These are phyloP conservation scores for Druceiella hillmani DNA, from an alignment of 2,888 invertebrate species.

Conservation along the genomic window DNA sequence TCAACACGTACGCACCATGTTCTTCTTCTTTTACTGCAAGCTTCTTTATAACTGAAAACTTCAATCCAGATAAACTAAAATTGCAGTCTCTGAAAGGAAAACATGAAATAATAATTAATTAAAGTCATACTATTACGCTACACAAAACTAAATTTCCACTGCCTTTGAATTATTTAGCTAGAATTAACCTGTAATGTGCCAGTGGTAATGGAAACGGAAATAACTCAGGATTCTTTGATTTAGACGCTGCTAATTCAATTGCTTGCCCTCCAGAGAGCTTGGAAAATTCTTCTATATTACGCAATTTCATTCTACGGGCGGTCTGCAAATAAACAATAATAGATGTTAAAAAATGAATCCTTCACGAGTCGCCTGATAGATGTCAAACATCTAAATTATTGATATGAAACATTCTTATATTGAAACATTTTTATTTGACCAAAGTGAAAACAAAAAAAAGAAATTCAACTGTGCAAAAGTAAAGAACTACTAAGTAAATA, in stretches of 20 bases:
- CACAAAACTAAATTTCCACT: not conserved
- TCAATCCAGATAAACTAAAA: conserved; percentile 86
- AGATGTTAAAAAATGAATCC: no score
- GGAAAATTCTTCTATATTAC: conserved; percentile 68
- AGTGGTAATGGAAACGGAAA: conserved; percentile 66
- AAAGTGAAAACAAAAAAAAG: no score
- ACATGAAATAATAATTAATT: not conserved
- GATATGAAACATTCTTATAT: no score
- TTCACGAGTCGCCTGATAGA: no score
- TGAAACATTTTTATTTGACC: no score
- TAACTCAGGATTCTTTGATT: conserved; percentile 55
- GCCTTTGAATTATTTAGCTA: not conserved
- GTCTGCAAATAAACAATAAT: conserved; percentile 39
- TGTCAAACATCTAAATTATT: no score
- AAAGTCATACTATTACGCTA: not conserved
- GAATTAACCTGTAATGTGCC: conserved; percentile 38
- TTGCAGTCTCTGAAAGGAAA: conserved; percentile 63
- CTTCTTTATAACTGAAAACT: conserved; percentile 53
- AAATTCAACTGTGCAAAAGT: no score
- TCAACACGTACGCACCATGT: conserved; percentile 34
- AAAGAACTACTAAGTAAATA: no score
- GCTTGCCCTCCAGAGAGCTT: conserved; percentile 77
- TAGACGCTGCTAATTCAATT: conserved; percentile 73
- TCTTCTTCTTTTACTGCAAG: conserved; percentile 55
- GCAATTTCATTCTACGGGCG: conserved; percentile 78